phyloP scores from a whole-genome alignment of 2,113 vertebrate species.

The Toxotes chatareus region DNA sequence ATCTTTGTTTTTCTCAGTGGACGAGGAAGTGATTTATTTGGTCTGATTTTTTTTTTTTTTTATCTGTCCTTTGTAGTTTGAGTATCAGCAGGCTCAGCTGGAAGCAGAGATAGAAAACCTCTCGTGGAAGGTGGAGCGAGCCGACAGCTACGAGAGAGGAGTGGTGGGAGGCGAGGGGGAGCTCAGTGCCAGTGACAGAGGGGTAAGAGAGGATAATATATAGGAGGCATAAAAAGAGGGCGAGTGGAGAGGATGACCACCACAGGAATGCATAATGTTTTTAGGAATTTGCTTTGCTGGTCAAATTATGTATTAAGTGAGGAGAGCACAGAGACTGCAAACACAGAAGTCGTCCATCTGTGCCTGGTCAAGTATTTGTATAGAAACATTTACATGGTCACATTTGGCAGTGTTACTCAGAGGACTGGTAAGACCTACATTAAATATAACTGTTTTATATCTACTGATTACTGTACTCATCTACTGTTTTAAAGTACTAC shows the following conservation, averaged over 20 bases:
- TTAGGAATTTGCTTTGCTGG: background rate
- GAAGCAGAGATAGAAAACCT: constrained; percentile 99
- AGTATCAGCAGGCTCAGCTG: constrained; percentile 99
- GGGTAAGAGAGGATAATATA: constrained; percentile 72
- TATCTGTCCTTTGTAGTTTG: constrained; percentile 86
- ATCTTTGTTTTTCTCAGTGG: background rate
- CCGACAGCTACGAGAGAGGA: constrained; percentile 97
- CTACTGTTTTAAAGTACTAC: background rate
- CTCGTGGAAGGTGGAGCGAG: constrained; percentile 98
- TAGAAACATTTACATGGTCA: no score
- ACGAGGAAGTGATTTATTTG: background rate
- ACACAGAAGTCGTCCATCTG: no score
- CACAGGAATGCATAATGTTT: background rate
- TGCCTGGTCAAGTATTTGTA: no score
- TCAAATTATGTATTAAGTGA: background rate
- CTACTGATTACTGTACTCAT: background rate
- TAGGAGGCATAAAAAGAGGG: background rate
- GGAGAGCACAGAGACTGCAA: no score
- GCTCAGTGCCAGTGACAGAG: constrained; percentile 85
- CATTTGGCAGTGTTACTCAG: no score
- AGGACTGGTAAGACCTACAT: background rate
- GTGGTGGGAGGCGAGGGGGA: constrained; percentile 86
- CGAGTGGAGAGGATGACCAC: background rate
- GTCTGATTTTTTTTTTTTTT: background rate
- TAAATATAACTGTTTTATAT: background rate